Percentiles rank a stretch among this genome's conserved stretches.
Conservation (phyloP, 1,140 invertebrate genomes). For the Choristoneura fumiferana region DNA sequence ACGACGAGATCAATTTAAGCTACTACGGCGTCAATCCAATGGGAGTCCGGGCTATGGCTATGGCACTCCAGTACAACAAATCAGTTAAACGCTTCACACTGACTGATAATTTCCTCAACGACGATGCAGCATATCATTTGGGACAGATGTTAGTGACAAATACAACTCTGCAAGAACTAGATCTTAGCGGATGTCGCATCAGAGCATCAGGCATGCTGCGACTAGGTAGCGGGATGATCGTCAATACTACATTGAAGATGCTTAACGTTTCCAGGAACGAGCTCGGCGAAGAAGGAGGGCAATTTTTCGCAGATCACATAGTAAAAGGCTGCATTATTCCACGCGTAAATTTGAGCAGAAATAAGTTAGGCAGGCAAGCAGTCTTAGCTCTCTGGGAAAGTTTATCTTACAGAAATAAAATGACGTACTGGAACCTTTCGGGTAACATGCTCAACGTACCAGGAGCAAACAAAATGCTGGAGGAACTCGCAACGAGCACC, state of each 20-base stretch:
- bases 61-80: conserved; percentile 47
- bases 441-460: too few relatives aligned
- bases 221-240: conserved; percentile 32
- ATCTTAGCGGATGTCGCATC: conserved; percentile 54
- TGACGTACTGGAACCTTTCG: too few relatives aligned
- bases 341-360: too few relatives aligned
- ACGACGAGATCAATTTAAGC: conserved; percentile 45
- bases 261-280: conserved; percentile 52
- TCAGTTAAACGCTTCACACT: conserved; percentile 44
- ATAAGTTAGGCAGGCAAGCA: too few relatives aligned
- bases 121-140: conserved; percentile 46
- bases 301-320: conserved; percentile 38
- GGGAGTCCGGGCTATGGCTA: conserved; percentile 46
- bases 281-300: conserved; percentile 49
- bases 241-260: conserved; percentile 32
- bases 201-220: conserved; percentile 40
- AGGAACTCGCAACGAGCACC: too few relatives aligned
- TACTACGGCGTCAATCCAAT: conserved; percentile 54
- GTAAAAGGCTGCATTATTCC: conserved; percentile 22
- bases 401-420: too few relatives aligned
- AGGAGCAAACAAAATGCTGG: too few relatives aligned
- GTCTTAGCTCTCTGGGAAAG: too few relatives aligned
- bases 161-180: conserved; percentile 41
- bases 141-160: conserved; percentile 50
- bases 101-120: conserved; percentile 51